Conservation (phyloP, 2,797 vertebrate species). For the Fistularia commersonii region DNA sequence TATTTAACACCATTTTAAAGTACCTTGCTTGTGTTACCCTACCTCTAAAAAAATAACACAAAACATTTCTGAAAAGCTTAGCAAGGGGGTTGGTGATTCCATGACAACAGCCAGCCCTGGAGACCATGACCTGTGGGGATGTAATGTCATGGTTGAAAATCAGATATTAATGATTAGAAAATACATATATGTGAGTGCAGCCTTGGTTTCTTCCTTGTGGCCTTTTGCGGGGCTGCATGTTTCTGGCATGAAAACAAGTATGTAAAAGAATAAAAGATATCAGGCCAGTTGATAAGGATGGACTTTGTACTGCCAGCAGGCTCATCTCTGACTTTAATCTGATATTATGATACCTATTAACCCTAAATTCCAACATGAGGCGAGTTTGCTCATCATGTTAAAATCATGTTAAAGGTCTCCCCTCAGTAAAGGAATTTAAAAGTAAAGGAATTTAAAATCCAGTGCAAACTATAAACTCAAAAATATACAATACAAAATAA, state of each 20-base stretch:
- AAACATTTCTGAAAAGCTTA: conserved; percentile 52
- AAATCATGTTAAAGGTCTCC: no score
- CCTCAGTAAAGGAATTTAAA: no score
- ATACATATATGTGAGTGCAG: no score
- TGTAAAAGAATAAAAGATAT: conserved; percentile 44
- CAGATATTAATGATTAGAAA: no score
- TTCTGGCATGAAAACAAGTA: conserved; percentile 26
- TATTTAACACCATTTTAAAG: conserved; percentile 61
- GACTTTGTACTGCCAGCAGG: conserved; percentile 26
- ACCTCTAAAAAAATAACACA: conserved; percentile 11
- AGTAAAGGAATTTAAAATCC: no score
- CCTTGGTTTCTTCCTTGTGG: no score
- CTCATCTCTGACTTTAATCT: conserved; percentile 21
- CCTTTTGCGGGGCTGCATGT: no score
- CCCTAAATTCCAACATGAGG: background rate
- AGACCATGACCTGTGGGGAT: conserved; percentile 6
- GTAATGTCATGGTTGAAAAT: no score
- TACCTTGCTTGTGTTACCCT: conserved; percentile 24
- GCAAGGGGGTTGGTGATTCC: conserved; percentile 45
- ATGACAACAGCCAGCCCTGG: conserved; percentile 53
- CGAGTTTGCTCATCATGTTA: no score
- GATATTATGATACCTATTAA: background rate
- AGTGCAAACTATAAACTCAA: no score
- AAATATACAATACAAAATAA: no score
- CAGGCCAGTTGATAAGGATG: conserved; percentile 34